Base-by-base conservation (phyloP, 2,888 invertebrate species). In the Psylliodes chrysocephalus region DNA sequence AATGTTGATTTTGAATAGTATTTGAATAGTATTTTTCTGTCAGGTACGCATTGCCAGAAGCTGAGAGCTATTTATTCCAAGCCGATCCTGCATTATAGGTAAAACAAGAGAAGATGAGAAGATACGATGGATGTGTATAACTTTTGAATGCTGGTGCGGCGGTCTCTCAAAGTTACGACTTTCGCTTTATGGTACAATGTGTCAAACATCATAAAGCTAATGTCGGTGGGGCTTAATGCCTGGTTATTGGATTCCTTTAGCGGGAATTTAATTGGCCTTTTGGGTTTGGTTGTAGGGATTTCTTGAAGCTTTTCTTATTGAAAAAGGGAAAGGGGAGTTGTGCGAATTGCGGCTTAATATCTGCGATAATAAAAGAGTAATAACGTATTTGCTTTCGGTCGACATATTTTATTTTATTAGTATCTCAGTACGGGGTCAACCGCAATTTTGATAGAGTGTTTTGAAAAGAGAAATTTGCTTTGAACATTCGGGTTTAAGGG, bases 161-260 rank as follows among this genome's bases (percentile, higher is more conserved):
- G 49, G 49, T 49, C 49, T 49, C 15, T 49, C 49, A 49, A 22
- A 28, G 49, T 49, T 49, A 49, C 49, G 49, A 49, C 49, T 49
- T 49, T 49, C 49, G 49, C 49, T 49, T 49, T 49, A 49, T 49
- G 49, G 49, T 28, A 49, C 28, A 49, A 49, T 49, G 49, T 49
- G 49, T 49, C 49, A 49, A 49, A 49, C 49, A 49, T 49, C 49
- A 49, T 49, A 49, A 49, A 49, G 49, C 49, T 49, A 49, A 49
- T 49, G 49, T 49, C 49, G 49, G 49, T 49, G 12, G 49, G 28
- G 49, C 49, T 49, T 49, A 49, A 49, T 49, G 49, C 49, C 49
- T 28, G 49, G 28, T 49, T 49, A 49, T 49, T 49, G 49, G 49
- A 49, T 49, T 49, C 49, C 49, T 49, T 49, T 49, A 49, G 49